Evolutionary conservation across 2,113 vertebrate species (phyloP).

Genomic region (Perccottus glenii): DNA sequence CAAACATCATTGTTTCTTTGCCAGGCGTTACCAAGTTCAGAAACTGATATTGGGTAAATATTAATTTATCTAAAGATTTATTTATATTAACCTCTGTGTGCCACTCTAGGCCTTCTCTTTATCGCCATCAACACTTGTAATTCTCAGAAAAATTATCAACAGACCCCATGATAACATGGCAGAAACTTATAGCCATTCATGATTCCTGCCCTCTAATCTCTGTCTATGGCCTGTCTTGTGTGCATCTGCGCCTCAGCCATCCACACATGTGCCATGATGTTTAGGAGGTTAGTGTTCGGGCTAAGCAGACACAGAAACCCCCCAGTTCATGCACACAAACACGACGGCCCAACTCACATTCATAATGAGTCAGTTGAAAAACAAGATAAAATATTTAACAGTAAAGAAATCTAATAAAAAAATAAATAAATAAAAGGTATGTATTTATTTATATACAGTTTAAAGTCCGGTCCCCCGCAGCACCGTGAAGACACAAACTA

Average conservation of each 20-base stretch:
- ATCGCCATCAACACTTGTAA: neutral
- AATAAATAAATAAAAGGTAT: too few species aligned
- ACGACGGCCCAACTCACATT: constrained; percentile 58
- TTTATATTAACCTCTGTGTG: too few species aligned
- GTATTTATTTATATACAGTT: too few species aligned
- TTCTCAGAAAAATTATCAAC: constrained; percentile 35
- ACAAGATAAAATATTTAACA: too few species aligned
- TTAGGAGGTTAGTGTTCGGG: constrained; percentile 61
- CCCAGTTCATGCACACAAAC: constrained; percentile 25
- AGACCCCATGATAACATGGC: constrained; percentile 20
- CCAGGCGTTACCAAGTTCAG: too few species aligned
- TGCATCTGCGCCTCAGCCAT: constrained; percentile 39
- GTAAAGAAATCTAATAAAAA: too few species aligned
- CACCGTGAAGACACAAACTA: too few species aligned
- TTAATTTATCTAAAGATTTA: too few species aligned
- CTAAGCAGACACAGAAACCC: constrained; percentile 27
- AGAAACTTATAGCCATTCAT: constrained; percentile 64
- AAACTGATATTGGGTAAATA: too few species aligned
- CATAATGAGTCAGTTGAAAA: too few species aligned
- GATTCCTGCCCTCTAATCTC: constrained; percentile 53
- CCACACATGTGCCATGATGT: constrained; percentile 58
- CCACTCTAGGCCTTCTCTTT: neutral
- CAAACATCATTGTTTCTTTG: too few species aligned
- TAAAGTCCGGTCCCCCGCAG: too few species aligned
- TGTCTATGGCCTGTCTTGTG: constrained; percentile 15